phyloP scores from a whole-genome alignment of 2,888 invertebrate genomes.

The Euplexia lucipara region DNA sequence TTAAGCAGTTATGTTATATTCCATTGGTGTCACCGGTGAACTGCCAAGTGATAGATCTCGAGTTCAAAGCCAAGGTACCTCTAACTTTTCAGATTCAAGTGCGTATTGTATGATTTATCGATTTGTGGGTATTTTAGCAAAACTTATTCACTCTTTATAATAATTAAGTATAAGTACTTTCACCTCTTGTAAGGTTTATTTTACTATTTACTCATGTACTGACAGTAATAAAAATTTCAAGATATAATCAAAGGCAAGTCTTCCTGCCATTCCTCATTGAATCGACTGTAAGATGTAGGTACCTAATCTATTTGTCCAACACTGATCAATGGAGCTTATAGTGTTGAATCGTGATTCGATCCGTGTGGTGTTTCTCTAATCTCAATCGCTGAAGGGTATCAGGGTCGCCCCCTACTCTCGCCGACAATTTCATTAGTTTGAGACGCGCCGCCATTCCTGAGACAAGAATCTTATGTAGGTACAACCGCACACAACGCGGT shows the following conservation, averaged over 20 bases:
- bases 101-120: too few species aligned
- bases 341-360: slow-evolving; percentile 20
- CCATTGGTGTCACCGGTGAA: too few species aligned
- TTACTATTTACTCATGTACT: too few species aligned
- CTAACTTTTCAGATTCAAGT: too few species aligned
- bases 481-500: slow-evolving; percentile 27
- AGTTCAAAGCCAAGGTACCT: too few species aligned
- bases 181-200: too few species aligned
- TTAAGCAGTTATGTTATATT: too few species aligned
- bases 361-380: slow-evolving; percentile 28
- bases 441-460: slow-evolving; percentile 59
- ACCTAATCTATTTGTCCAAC: slow-evolving; percentile 1
- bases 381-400: slow-evolving; percentile 36
- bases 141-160: too few species aligned
- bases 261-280: neutral
- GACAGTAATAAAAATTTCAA: too few species aligned
- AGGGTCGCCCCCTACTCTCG: slow-evolving; percentile 35
- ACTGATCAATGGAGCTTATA: slow-evolving; percentile 10
- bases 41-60: too few species aligned
- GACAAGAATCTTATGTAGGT: slow-evolving; percentile 51
- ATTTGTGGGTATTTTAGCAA: too few species aligned
- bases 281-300: slow-evolving; percentile 17
- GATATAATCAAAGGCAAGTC: neutral
- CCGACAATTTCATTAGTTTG: slow-evolving; percentile 71
- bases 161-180: too few species aligned